Base-by-base conservation (phyloP, 2,797 vertebrate genomes). In the Siniperca scherzeri region DNA sequence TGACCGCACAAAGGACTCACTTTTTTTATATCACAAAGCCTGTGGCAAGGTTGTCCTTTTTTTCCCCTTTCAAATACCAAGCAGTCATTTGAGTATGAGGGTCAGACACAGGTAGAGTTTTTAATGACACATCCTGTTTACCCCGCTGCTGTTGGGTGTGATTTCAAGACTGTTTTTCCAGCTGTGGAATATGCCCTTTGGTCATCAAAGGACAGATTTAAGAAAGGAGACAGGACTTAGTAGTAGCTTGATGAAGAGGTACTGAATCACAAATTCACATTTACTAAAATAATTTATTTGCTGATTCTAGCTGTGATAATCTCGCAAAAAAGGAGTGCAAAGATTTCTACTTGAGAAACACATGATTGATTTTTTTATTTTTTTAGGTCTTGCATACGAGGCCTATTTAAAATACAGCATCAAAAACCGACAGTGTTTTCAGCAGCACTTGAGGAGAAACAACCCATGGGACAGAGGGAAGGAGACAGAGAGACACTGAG, bases 81-180 rank as follows among this genome's bases (percentile, higher is more conserved):
- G 94, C 92, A 92, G 94, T 94, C 93, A 83, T 90, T 92, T 84
- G 92, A 90, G 92, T 89, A 81, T 84, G 91, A 90, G 91, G 92
- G 94, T 95, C 83, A 89, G 84, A 88, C 80, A 61, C 87, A 90
- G 91, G 94, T 93, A 92, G 81, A 78, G 86, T 38, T 95, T 95
- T 96, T 96, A 96, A 96, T 96, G 95, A 95, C 91, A 86, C 95
- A 96, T 96, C 96, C 96, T 96, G 96, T 97, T 97, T 97, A 96
- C 94, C 93, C 93, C 93, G 89, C 78, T 96, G 61, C 82, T 84
- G 81, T 94, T 96, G 96, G 97, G 95, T 97, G 95, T 95, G 93
- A 96, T 96, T 96, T 87, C 82, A 93, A 93, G 88, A 94, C 94
- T 92, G 87, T 91, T 95, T 92, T 80, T 85, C 75, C 91, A 95